A percentile compares a stretch with the other conserved stretches of the same genome.
Conservation (phyloP, 2,113 vertebrate species). For the Zosterops pallidus region DNA sequence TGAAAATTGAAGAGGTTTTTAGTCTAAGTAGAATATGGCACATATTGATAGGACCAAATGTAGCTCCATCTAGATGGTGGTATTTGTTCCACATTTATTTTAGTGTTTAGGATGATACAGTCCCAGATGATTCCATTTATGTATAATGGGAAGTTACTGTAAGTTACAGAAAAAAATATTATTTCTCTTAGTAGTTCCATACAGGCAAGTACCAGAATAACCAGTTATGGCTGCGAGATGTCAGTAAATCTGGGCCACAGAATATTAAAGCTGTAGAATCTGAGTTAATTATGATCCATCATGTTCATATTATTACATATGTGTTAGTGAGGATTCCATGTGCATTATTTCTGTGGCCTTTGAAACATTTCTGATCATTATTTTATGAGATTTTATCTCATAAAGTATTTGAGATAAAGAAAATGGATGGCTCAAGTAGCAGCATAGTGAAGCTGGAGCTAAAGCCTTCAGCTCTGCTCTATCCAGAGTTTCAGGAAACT, state of each 20-base stretch:
- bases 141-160: not conserved
- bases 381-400: not conserved
- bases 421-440: not conserved
- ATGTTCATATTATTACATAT: not conserved
- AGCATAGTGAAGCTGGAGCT: not conserved
- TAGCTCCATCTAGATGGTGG: not conserved
- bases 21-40: not conserved
- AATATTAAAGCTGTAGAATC: not conserved
- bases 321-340: not conserved
- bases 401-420: not conserved
- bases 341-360: not conserved
- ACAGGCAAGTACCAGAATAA: not conserved
- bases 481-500: not conserved
- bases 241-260: not conserved
- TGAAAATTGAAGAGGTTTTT: not conserved
- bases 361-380: not conserved
- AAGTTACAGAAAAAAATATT: not conserved
- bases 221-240: constrained; percentile 13
- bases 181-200: not conserved
- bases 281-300: not conserved
- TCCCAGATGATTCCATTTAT: constrained; percentile 22
- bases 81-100: not conserved
- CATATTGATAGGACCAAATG: not conserved
- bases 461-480: not conserved
- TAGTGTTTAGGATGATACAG: not conserved